These are phyloP conservation scores for Onthophagus taurus DNA, from an alignment of 1,140 invertebrate species.

Conservation along the genomic window DNA sequence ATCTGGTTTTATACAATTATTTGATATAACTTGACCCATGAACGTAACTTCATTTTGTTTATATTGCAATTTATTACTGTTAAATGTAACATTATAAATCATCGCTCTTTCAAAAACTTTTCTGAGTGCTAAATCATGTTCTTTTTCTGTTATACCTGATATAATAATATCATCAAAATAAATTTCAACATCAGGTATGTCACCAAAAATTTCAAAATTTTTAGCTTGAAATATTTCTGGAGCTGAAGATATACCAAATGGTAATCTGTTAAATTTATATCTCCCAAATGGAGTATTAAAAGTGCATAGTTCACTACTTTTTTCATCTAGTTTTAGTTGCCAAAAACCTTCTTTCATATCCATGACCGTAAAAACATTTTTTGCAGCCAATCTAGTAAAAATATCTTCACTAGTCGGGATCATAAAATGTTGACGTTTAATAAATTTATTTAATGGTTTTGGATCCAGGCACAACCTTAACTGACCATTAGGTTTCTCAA, in stretches of 20 bases:
- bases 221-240: conserved; percentile 26
- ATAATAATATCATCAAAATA: conserved; percentile 33
- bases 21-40: background rate
- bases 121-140: conserved; percentile 30
- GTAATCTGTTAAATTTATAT: conserved; percentile 25
- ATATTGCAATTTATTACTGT: background rate
- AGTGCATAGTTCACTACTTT: conserved; percentile 25
- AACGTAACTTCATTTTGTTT: conserved; percentile 1
- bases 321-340: conserved; percentile 26
- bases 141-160: conserved; percentile 18
- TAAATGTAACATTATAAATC: conserved; percentile 5
- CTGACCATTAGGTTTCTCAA: conserved; percentile 29
- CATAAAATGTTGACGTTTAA: conserved; percentile 29
- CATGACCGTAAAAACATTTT: conserved; percentile 19
- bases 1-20: background rate
- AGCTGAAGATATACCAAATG: conserved; percentile 22
- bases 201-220: conserved; percentile 23
- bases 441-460: conserved; percentile 35
- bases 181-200: conserved; percentile 22
- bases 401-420: conserved; percentile 30
- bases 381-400: conserved; percentile 2
- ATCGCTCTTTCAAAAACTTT: conserved; percentile 12
- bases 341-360: conserved; percentile 24
- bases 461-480: conserved; percentile 39
- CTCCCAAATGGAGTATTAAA: conserved; percentile 25